phyloP scores from a whole-genome alignment of 64 coral and sea anemone species.

The Montipora efflorescens region DNA sequence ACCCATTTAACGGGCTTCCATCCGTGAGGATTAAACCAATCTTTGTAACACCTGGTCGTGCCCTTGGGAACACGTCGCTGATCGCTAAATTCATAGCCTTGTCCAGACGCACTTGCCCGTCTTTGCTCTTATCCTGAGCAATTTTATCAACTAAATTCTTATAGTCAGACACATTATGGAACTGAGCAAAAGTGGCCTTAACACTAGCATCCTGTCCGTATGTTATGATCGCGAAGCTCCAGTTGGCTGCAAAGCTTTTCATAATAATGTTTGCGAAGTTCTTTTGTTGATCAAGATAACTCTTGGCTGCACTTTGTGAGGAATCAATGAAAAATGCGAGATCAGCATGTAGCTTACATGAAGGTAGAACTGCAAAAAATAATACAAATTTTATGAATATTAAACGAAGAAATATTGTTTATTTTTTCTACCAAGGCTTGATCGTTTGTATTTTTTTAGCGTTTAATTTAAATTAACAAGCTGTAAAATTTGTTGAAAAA shows the following conservation, averaged over 20 bases:
- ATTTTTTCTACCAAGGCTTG: no score
- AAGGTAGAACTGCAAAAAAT: constrained; percentile 33
- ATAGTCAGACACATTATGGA: constrained; percentile 24
- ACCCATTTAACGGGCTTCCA: constrained; percentile 12
- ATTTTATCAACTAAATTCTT: constrained; percentile 7
- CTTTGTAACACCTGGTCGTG: background rate
- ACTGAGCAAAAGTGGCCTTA: background rate
- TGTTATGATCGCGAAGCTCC: constrained; percentile 8
- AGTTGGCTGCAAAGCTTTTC: constrained; percentile 3
- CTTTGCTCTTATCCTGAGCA: background rate
- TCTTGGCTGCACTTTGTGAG: constrained; percentile 34
- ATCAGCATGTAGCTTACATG: constrained; percentile 57
- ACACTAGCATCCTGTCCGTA: background rate
- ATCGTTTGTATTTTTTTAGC: no score
- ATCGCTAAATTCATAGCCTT: constrained; percentile 35
- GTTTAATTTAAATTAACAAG: no score
- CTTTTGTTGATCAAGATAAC: constrained; percentile 58
- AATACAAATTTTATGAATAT: no score
- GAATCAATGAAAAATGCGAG: constrained; percentile 73
- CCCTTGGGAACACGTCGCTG: constrained; percentile 14
- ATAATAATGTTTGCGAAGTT: constrained; percentile 57
- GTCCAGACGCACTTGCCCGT: background rate
- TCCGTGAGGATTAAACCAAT: constrained; percentile 50
- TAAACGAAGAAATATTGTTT: no score
- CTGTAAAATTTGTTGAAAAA: no score